Percentiles rank a stretch among this genome's conserved stretches.
phyloP scores from a whole-genome alignment of 2,113 vertebrate species.

The Hypanus sabinus region DNA sequence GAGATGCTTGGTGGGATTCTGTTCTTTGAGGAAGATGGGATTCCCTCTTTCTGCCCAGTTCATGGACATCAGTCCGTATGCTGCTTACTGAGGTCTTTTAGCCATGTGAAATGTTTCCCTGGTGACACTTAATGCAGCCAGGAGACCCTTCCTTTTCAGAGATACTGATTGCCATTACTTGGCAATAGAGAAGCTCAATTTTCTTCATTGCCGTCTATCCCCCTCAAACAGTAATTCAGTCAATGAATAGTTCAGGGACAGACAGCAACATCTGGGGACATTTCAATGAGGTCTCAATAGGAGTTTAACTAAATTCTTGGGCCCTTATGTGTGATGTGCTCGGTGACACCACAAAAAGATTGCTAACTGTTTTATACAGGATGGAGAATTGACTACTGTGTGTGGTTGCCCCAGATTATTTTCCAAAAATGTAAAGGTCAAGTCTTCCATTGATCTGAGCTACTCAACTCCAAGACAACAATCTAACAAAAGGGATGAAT shows the following conservation, averaged over 20 bases:
- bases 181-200: neutral
- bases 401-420: no score
- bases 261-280: neutral
- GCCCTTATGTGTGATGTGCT: neutral
- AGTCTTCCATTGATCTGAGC: no score
- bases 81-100: neutral
- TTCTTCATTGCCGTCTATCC: neutral
- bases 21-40: neutral
- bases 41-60: no score
- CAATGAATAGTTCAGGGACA: no score
- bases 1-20: neutral
- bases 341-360: neutral
- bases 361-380: no score
- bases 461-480: no score
- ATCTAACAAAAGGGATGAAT: no score
- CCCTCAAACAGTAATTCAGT: no score
- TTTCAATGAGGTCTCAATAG: neutral
- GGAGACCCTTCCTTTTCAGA: neutral
- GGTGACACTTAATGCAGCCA: neutral
- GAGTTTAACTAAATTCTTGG: neutral
- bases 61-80: neutral
- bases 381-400: no score
- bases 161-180: no score
- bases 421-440: no score
- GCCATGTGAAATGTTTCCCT: neutral